Percentiles rank a stretch among this genome's conserved stretches.
Evolutionary conservation across 2,797 vertebrate species (phyloP).

Genomic region (Dipus sagitta): DNA sequence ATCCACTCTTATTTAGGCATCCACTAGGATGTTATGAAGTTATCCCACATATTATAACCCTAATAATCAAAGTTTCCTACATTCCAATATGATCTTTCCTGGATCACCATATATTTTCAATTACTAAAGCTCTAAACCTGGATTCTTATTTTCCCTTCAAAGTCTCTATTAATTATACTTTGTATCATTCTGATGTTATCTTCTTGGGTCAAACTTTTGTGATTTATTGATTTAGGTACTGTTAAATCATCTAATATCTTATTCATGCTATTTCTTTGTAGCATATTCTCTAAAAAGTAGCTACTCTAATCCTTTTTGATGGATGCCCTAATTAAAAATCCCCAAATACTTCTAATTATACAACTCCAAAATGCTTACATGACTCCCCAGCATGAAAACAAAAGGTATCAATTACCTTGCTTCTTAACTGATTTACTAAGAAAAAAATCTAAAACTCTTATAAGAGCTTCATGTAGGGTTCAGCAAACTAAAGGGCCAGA

Average conservation of each 20-base stretch:
- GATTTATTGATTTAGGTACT: not conserved
- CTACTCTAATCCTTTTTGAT: not conserved
- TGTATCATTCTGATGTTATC: not conserved
- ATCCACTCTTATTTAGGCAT: not conserved
- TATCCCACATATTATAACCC: not conserved
- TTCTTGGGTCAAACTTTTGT: not conserved
- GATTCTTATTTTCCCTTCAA: conserved; percentile 15
- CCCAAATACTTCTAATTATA: not conserved
- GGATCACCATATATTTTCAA: not conserved
- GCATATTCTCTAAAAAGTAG: not conserved
- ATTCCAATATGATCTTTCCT: not conserved
- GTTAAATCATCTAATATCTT: not conserved
- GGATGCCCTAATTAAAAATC: not conserved
- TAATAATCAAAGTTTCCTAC: not conserved
- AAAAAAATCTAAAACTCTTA: not conserved
- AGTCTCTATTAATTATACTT: not conserved
- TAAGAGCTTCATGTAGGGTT: not conserved
- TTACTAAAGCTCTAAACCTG: not conserved
- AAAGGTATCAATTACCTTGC: not conserved
- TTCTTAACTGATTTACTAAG: not conserved
- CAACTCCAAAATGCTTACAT: not conserved
- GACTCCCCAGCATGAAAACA: not conserved
- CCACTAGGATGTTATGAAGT: not conserved
- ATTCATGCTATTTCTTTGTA: not conserved
- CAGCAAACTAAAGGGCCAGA: not conserved